Evolutionary conservation across 2,888 invertebrate species (phyloP).

Genomic region (Ceramica pisi): DNA sequence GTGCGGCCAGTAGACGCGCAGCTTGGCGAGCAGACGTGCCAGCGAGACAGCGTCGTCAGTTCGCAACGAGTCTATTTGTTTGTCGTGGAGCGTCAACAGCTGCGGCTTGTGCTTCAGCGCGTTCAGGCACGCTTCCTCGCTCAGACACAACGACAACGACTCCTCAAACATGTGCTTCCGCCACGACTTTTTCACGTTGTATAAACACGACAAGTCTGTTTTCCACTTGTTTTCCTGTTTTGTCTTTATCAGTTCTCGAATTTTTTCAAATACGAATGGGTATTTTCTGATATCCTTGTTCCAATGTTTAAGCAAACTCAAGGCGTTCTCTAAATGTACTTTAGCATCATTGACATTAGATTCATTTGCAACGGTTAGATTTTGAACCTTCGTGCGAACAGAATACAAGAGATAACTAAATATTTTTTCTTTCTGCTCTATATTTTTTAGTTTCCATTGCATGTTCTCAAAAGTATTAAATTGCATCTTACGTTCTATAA

Average conservation of each 20-base stretch:
- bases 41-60: constrained; percentile 69
- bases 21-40: constrained; percentile 71
- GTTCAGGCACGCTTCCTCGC: constrained; percentile 76
- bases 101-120: constrained; percentile 80
- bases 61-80: constrained; percentile 69
- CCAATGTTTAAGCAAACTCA: constrained; percentile 76
- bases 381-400: constrained; percentile 64
- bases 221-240: constrained; percentile 71
- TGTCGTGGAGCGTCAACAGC: constrained; percentile 70
- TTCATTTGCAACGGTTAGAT: constrained; percentile 64
- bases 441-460: constrained; percentile 70
- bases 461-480: constrained; percentile 73
- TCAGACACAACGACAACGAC: constrained; percentile 74
- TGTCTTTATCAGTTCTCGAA: constrained; percentile 71
- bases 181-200: constrained; percentile 77
- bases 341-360: constrained; percentile 66
- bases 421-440: constrained; percentile 73
- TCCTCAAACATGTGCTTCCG: constrained; percentile 78
- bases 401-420: constrained; percentile 76
- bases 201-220: constrained; percentile 69
- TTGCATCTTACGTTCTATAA: constrained; percentile 77
- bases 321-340: constrained; percentile 60
- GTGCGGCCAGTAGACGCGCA: constrained; percentile 79
- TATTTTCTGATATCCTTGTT: constrained; percentile 73
- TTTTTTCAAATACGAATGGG: constrained; percentile 68